Evolutionary conservation across 2,113 vertebrate genomes (phyloP).

Genomic region (Zapus hudsonius): DNA sequence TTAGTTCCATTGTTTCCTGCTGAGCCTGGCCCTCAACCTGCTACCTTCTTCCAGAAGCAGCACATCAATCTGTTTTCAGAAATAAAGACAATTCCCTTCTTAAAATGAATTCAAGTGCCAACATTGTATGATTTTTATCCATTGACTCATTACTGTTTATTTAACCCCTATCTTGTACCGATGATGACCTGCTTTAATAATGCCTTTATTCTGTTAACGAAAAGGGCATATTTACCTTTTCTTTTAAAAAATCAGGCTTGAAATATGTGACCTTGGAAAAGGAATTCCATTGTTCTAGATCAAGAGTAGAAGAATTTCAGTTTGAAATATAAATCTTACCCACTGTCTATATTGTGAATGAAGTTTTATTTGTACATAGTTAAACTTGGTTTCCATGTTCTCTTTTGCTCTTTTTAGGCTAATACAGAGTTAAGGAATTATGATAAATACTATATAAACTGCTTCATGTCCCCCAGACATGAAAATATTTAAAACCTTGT

Average conservation of each 20-base stretch:
- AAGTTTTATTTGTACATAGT: conserved; percentile 27
- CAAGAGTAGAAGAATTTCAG: background rate
- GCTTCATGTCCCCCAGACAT: too few species aligned
- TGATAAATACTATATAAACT: background rate
- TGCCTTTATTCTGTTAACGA: conserved; percentile 23
- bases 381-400: background rate
- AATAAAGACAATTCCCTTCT: background rate
- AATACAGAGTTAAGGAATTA: background rate
- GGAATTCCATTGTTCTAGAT: conserved; percentile 35
- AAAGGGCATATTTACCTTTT: conserved; percentile 15
- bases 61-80: conserved; percentile 20
- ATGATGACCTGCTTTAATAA: conserved; percentile 51
- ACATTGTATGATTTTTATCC: background rate
- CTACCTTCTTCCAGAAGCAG: conserved; percentile 34
- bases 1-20: conserved; percentile 28
- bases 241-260: background rate
- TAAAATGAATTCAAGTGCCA: conserved; percentile 33
- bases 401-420: background rate
- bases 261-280: conserved; percentile 27
- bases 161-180: conserved; percentile 19
- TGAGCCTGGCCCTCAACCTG: background rate
- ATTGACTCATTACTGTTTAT: conserved; percentile 28
- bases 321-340: background rate
- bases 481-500: conserved; percentile 31
- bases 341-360: background rate